Base-by-base conservation (phyloP, 1,140 invertebrate genomes). In the Caenorhabditis inopinata region DNA sequence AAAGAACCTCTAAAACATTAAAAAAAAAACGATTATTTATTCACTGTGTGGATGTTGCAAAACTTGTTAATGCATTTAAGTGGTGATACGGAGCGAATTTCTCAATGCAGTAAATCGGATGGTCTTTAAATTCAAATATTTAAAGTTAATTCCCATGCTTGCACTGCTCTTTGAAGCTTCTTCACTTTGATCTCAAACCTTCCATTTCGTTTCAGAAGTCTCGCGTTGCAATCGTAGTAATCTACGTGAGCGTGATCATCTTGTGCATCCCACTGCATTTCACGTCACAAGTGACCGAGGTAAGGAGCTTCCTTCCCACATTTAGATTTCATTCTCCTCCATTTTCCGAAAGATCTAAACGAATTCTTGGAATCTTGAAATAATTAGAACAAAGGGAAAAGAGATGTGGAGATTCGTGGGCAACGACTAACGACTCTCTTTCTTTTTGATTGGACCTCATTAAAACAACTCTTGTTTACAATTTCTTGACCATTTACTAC, bases 221-320 rank as follows among this genome's bases (percentile, higher is more conserved):
- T 35, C 58, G 62, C 38, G n/a, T 74, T n/a, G 51, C 78, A 7
- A 53, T 86, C 3, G 46, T 85, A 2, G 51, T 81, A 7, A 86
- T 86, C 76, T 87, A 87, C 78, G 45, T 76, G 42, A 81, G 77
- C 5, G 84, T 85, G n/a, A 42, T 87, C 14, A 27, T 86, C 32
- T 53, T 86, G 16, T 84, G 81, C 47, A 53, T 68, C 14, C 85
- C 85, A 29, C 74, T 86, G 16, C 87, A 87, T 68, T 86, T 87
- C 32, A 83, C 87, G 38, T 82, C 82, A 7, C n/a, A 85, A 74
- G 62, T 85, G 1, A 38, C 32, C 16, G 78, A 83, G 49, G 78
- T 80, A 25, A 62, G 79, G 35, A 45, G 58, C 29, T 16, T 14
- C 7, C 51, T 16, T 21, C 32, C 29, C 16, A 76, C 29, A n/a